Conservation (phyloP, 2,797 vertebrate species). For the Psittacula echo region DNA sequence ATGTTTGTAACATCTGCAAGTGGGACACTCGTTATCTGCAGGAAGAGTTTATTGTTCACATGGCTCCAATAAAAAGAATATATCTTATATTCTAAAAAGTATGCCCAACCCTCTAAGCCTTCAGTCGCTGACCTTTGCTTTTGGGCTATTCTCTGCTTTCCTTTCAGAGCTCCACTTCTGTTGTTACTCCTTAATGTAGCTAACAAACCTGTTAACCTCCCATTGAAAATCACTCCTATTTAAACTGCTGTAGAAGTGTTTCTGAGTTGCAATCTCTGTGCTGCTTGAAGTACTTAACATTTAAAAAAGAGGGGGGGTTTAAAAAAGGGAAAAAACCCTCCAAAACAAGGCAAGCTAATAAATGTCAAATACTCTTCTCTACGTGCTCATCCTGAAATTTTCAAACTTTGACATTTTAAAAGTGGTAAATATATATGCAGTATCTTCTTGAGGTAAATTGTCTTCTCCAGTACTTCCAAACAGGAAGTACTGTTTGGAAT, state of each 20-base stretch:
- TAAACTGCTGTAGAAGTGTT: neutral
- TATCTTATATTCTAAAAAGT: neutral
- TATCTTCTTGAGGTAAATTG: neutral
- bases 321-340: accelerated
- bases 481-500: neutral
- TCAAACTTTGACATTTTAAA: neutral
- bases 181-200: neutral
- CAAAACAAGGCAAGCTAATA: neutral
- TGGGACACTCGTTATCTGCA: neutral
- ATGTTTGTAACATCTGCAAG: neutral
- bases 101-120: neutral
- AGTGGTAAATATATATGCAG: neutral
- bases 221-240: neutral
- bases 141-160: neutral
- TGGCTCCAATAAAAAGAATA: neutral
- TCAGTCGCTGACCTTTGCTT: neutral
- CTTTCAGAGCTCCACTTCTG: neutral
- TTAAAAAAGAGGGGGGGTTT: neutral
- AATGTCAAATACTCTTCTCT: neutral
- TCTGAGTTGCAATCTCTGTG: neutral
- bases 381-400: neutral
- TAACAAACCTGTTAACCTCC: neutral
- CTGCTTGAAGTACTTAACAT: neutral
- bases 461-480: neutral
- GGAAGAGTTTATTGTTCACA: neutral